A percentile compares a stretch with the other conserved stretches of the same genome.
phyloP scores from a whole-genome alignment of 2,797 vertebrate species.

The Antrozous pallidus region DNA sequence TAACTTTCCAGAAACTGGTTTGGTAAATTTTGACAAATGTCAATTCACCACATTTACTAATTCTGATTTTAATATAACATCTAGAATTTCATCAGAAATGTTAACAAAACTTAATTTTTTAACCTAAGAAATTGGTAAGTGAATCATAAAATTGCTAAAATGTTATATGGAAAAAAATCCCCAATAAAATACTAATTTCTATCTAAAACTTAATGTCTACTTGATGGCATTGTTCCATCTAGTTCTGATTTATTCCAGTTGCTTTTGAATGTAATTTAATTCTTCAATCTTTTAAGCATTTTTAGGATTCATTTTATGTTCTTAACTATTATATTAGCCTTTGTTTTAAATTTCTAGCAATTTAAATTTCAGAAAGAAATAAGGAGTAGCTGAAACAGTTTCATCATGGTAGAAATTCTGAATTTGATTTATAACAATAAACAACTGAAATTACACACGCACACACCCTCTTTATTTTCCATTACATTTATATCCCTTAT shows the following conservation, averaged over 20 bases:
- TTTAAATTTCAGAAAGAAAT: slow-evolving; percentile 15
- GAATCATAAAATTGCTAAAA: slow-evolving; percentile 7
- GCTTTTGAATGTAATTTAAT: slow-evolving; percentile 5
- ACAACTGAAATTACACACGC: background rate
- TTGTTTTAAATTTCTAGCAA: slow-evolving; percentile 26
- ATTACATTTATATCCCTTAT: slow-evolving; percentile 6
- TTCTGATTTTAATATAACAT: background rate
- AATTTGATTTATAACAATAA: slow-evolving; percentile 32
- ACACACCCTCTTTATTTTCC: background rate
- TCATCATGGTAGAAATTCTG: background rate
- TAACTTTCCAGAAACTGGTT: background rate
- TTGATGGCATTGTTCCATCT: background rate
- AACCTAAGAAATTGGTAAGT: background rate
- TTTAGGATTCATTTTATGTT: background rate
- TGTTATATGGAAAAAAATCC: background rate
- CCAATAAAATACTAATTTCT: background rate
- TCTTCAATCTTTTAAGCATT: background rate
- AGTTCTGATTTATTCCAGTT: background rate
- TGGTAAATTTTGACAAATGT: background rate
- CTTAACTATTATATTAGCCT: background rate
- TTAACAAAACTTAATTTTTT: background rate
- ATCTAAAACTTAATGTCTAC: background rate
- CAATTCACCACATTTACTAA: background rate
- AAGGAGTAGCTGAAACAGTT: background rate
- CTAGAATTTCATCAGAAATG: background rate